Evolutionary conservation across 2,797 vertebrate genomes (phyloP).

Genomic region (Botia almorhae): DNA sequence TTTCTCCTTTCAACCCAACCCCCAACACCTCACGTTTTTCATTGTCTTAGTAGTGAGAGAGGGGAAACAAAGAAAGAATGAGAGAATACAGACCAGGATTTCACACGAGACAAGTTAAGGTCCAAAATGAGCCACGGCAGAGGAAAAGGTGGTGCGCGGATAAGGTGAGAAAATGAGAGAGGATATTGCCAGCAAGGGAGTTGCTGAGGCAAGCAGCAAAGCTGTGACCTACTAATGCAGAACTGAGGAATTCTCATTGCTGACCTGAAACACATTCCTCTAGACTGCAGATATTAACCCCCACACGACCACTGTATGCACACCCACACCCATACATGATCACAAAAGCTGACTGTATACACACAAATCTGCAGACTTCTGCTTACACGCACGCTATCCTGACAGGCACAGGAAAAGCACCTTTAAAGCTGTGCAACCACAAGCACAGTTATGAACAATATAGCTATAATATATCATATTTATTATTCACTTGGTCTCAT

Average conservation of each 20-base stretch:
- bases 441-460: conserved; percentile 1
- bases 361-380: neutral
- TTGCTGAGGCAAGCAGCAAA: conserved; percentile 70
- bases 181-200: conserved; percentile 45
- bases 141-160: conserved; percentile 36
- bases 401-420: neutral
- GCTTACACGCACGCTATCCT: neutral
- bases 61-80: conserved; percentile 52
- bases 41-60: conserved; percentile 61
- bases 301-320: conserved; percentile 65
- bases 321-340: neutral
- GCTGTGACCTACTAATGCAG: conserved; percentile 78
- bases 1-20: conserved; percentile 66
- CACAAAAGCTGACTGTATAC: neutral
- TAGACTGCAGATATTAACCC: conserved; percentile 80
- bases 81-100: conserved; percentile 21
- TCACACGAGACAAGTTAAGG: conserved; percentile 51
- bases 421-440: neutral
- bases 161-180: conserved; percentile 47
- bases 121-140: conserved; percentile 60
- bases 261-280: conserved; percentile 81
- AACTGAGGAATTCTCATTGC: conserved; percentile 80
- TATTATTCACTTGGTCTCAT: neutral
- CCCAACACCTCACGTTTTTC: conserved; percentile 66
- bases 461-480: neutral